Conservation (phyloP, 2,113 vertebrate species). For the Nasalis larvatus region DNA sequence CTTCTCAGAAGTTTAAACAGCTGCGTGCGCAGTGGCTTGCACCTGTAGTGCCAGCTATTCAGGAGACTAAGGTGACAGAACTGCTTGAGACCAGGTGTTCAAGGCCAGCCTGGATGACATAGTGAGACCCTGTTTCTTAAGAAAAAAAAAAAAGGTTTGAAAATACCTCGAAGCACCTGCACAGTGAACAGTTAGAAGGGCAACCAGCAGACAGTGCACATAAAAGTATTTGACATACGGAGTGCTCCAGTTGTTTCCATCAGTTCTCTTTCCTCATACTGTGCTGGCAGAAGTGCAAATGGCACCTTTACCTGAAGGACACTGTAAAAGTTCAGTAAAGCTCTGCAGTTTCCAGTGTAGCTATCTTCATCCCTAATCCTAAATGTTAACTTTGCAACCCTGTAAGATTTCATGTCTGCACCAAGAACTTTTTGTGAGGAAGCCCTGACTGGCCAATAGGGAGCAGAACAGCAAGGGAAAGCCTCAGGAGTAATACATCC, state of each 20-base stretch:
- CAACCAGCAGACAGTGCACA: accelerated
- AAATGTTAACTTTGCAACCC: neutral
- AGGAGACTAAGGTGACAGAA: neutral
- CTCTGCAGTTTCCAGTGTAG: accelerated
- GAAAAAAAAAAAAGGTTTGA: neutral
- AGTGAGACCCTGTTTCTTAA: neutral
- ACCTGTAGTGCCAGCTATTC: neutral
- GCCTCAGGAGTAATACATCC: accelerated
- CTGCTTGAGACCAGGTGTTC: neutral
- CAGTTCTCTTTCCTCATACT: too few relatives aligned
- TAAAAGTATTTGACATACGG: accelerated
- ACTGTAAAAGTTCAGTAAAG: too few relatives aligned
- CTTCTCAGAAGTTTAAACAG: neutral
- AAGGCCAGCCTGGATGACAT: neutral
- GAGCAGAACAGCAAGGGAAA: neutral
- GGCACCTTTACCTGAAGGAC: too few relatives aligned
- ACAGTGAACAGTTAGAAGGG: neutral
- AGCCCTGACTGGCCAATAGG: neutral
- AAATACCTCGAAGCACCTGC: too few relatives aligned
- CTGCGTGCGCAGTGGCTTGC: neutral
- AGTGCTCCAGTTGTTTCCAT: neutral
- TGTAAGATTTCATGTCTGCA: neutral
- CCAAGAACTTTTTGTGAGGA: neutral
- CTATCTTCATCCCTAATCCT: neutral
- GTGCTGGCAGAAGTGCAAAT: neutral